Evolutionary conservation across 2,888 invertebrate species (phyloP), one percentile per base, ranked within the genome.

Genomic region (Chrysolina americana): DNA sequence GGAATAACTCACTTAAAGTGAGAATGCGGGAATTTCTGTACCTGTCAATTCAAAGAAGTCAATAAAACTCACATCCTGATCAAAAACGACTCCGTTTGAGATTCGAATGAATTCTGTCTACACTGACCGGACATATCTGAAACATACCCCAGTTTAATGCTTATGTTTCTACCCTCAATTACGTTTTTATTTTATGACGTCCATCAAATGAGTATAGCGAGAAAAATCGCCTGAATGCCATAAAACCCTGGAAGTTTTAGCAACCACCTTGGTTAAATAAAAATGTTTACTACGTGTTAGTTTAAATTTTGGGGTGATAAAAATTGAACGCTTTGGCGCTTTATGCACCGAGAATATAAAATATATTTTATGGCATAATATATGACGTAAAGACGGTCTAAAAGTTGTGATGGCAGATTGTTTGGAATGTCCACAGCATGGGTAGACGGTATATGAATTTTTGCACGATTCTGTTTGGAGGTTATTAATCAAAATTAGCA

Each of bases 241-340:
- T 65, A 74, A 73, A 65, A 70, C 48, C 50, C 41, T 28, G 66
- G 44, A 65, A 65, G 65, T 74, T 65, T n/a, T 65, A 65, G 65
- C 56, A 65, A 41, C 56, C 59, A 28, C 48, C 53, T 59, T 36
- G 62, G 70, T 66, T 70, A 21, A 74, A 66, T 70, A 70, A 66
- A 73, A 74, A 74, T 74, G 68, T 74, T 74, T 73, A 65, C 62
- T 70, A 73, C 73, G 68, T 70, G 73, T 74, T 74, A 70, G 70
- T 65, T 74, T 70, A 59, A 74, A 74, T 74, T 73, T 70, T 41
- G 59, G 36, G 23, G 41, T 56, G 19, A 53, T 66, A 74, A 74
- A 73, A 74, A 70, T 74, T 70, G 68, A 73, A 64, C 19, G 68
- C 47, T 68, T 53, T 4, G 19, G 48, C 70, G 56, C 56, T 73